Conservation (phyloP, 2,888 invertebrate species). For the Zygaena filipendulae region DNA sequence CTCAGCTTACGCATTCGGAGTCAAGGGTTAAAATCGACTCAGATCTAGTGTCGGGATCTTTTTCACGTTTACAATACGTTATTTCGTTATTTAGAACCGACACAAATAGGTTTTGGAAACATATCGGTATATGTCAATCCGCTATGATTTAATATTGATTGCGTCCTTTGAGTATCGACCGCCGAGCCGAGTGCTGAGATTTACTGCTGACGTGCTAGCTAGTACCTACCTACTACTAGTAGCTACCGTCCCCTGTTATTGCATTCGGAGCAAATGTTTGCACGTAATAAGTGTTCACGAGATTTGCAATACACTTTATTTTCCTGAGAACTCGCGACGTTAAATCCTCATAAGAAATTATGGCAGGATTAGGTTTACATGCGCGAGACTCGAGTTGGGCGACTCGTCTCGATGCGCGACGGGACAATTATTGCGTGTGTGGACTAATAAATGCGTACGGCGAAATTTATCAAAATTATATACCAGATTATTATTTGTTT, state of each 20-base stretch:
- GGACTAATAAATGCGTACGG: too few relatives aligned
- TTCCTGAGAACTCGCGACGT: constrained; percentile 30
- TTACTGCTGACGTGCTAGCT: constrained; percentile 45
- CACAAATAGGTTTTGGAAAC: constrained; percentile 18
- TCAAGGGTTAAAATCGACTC: constrained; percentile 53
- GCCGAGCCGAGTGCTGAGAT: constrained; percentile 30
- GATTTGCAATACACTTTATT: constrained; percentile 11
- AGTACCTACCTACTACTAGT: too few relatives aligned
- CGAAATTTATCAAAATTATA: too few relatives aligned
- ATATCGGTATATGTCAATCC: constrained; percentile 40
- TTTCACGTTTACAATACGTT: constrained; percentile 35
- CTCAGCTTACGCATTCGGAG: constrained; percentile 48
- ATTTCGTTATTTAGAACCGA: constrained; percentile 34
- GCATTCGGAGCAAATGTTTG: constrained; percentile 24
- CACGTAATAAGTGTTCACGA: constrained; percentile 10
- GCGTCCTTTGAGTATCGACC: constrained; percentile 42
- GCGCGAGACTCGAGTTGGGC: constrained; percentile 19
- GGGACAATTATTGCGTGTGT: too few relatives aligned
- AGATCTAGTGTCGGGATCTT: constrained; percentile 51
- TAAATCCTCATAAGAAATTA: constrained; percentile 31
- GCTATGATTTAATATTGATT: constrained; percentile 59
- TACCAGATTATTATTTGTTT: too few relatives aligned
- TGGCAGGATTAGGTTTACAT: constrained; percentile 31
- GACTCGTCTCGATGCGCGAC: too few relatives aligned
- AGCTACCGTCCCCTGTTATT: constrained; percentile 38